Percentiles rank a stretch among this genome's conserved stretches.
phyloP scores from a whole-genome alignment of 2,797 vertebrate genomes.

The Apodemus agrarius region DNA sequence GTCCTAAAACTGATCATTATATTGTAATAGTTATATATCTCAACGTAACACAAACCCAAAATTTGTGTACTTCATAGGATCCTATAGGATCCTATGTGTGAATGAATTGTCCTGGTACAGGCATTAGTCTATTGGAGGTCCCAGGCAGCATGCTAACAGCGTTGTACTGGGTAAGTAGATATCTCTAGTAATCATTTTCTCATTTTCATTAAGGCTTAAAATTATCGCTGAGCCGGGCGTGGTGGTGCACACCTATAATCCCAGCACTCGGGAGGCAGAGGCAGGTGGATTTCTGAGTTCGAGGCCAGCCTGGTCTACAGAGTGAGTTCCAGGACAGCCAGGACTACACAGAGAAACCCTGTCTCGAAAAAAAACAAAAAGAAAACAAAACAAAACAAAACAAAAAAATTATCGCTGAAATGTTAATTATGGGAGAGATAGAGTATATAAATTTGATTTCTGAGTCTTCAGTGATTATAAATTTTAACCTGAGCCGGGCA shows the following conservation, averaged over 20 bases:
- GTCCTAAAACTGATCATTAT: neutral
- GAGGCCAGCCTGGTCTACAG: too few relatives aligned
- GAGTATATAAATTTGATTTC: neutral
- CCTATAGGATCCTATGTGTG: too few relatives aligned
- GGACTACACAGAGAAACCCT: too few relatives aligned
- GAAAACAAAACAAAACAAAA: too few relatives aligned
- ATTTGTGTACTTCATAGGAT: neutral
- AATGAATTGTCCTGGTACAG: neutral
- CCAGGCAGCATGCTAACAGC: neutral
- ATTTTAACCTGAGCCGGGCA: neutral
- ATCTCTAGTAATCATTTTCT: neutral
- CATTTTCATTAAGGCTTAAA: neutral
- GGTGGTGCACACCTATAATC: too few relatives aligned
- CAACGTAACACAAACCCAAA: neutral
- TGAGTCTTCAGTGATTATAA: neutral
- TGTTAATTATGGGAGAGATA: neutral
- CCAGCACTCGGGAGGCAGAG: too few relatives aligned
- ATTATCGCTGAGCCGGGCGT: too few relatives aligned
- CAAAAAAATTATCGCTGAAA: too few relatives aligned
- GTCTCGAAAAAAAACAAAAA: too few relatives aligned
- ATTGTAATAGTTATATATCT: neutral
- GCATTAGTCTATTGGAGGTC: neutral
- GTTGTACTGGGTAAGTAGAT: neutral
- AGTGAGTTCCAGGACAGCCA: too few relatives aligned
- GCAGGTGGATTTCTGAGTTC: too few relatives aligned